A percentile compares a stretch with the other conserved stretches of the same genome.
phyloP scores from a whole-genome alignment of 2,797 vertebrate genomes.

The Microctenopoma stevenorrisi region DNA sequence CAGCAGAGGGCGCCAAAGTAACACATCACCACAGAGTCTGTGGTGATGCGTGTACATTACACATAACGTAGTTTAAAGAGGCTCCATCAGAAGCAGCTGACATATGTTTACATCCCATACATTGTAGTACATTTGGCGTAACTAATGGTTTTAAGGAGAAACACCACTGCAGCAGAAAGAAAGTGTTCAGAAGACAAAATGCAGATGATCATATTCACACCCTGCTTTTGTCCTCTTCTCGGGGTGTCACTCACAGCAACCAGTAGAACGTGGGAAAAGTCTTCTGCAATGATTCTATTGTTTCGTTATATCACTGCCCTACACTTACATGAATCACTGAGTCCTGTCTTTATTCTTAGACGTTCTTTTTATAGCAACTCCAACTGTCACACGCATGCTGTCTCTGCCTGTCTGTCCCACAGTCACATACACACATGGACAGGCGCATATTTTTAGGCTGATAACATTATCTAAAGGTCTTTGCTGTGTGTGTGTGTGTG shows the following conservation, averaged over 20 bases:
- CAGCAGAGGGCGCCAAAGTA: neutral
- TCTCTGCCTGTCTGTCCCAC: slow-evolving; percentile 32
- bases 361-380: slow-evolving; percentile 70
- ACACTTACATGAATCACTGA: slow-evolving; percentile 48
- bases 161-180: no score
- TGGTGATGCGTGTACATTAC: no score
- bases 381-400: slow-evolving; percentile 51
- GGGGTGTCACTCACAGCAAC: no score
- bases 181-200: no score
- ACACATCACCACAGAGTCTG: neutral
- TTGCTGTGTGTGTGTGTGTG: slow-evolving; percentile 14
- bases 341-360: slow-evolving; percentile 64
- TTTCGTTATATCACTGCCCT: slow-evolving; percentile 48
- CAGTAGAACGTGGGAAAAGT: no score
- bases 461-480: slow-evolving; percentile 64
- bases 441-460: slow-evolving; percentile 33
- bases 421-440: slow-evolving; percentile 11
- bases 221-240: no score
- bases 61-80: no score
- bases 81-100: no score
- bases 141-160: no score
- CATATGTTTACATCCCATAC: no score
- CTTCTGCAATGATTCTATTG: neutral
- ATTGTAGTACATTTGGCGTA: no score
- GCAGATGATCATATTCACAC: no score